These are phyloP conservation scores for Campoletis sonorensis DNA, from an alignment of 1,140 invertebrate genomes.

Conservation along the genomic window DNA sequence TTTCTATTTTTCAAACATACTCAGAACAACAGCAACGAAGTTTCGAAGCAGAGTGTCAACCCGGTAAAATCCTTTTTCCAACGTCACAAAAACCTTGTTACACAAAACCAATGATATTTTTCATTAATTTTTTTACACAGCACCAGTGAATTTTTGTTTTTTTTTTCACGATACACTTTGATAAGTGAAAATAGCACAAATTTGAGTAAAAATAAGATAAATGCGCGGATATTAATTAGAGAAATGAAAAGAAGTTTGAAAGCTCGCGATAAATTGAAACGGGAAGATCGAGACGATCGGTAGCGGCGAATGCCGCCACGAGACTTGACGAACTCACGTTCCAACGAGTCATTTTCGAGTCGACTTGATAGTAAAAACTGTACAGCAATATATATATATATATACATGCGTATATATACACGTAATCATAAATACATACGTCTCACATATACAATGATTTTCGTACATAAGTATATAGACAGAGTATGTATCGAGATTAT, in stretches of 20 bases:
- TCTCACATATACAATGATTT: neutral
- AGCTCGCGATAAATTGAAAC: neutral
- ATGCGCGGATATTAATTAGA: neutral
- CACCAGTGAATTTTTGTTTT: too few relatives aligned
- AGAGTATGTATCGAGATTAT: neutral
- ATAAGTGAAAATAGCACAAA: too few relatives aligned
- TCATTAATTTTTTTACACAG: too few relatives aligned
- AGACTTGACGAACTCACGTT: neutral
- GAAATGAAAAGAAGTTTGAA: neutral
- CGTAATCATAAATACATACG: neutral
- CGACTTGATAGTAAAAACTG: neutral
- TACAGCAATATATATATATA: neutral
- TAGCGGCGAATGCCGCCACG: slow-evolving; percentile 5
- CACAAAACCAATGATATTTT: too few relatives aligned
- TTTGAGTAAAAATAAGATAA: too few relatives aligned
- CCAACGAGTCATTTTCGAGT: neutral
- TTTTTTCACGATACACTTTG: too few relatives aligned
- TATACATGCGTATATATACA: too few relatives aligned
- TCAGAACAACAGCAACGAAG: too few relatives aligned
- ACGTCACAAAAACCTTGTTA: too few relatives aligned
- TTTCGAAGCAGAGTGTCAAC: too few relatives aligned
- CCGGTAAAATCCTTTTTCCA: too few relatives aligned
- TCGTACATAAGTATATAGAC: neutral
- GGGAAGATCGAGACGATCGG: neutral
- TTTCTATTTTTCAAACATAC: too few relatives aligned